phyloP scores from a whole-genome alignment of 2,888 invertebrate genomes.

The Leptinotarsa peninsularis region DNA sequence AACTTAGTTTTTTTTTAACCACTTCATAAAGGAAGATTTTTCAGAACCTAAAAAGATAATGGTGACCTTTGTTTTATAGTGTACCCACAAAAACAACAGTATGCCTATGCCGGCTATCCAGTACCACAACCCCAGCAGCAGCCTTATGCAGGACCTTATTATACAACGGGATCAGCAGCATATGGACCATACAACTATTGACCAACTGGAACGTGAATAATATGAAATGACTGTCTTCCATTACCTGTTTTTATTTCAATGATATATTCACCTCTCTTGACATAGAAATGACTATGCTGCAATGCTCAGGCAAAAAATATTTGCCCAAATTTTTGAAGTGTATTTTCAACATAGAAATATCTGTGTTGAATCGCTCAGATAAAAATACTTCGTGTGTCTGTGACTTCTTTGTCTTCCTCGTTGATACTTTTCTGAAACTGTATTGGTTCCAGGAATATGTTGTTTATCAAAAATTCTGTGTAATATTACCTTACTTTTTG shows the following conservation, averaged over 20 bases:
- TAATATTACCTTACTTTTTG: too few relatives aligned
- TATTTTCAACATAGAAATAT: background rate
- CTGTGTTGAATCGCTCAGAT: background rate
- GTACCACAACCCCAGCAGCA: conserved; percentile 73
- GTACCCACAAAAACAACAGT: conserved; percentile 94
- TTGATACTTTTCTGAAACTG: background rate
- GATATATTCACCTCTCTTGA: background rate
- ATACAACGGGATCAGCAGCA: conserved; percentile 90
- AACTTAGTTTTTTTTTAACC: too few relatives aligned
- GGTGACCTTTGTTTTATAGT: conserved; percentile 72
- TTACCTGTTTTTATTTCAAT: conserved; percentile 19
- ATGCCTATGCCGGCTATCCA: conserved; percentile 90
- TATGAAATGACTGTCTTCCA: conserved; percentile 43
- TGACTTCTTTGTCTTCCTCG: too few relatives aligned
- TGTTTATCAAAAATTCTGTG: too few relatives aligned
- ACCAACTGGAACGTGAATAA: conserved; percentile 53
- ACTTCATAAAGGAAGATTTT: background rate
- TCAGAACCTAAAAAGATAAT: background rate
- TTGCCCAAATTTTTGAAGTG: background rate
- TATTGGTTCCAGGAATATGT: background rate
- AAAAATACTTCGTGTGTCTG: background rate
- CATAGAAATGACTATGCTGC: background rate
- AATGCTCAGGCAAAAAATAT: background rate
- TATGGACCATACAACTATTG: conserved; percentile 95
- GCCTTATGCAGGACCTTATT: conserved; percentile 89